Evolutionary conservation across 2,888 invertebrate species (phyloP), one percentile per base, ranked within the genome.

Genomic region (Hoplodrina blanda): DNA sequence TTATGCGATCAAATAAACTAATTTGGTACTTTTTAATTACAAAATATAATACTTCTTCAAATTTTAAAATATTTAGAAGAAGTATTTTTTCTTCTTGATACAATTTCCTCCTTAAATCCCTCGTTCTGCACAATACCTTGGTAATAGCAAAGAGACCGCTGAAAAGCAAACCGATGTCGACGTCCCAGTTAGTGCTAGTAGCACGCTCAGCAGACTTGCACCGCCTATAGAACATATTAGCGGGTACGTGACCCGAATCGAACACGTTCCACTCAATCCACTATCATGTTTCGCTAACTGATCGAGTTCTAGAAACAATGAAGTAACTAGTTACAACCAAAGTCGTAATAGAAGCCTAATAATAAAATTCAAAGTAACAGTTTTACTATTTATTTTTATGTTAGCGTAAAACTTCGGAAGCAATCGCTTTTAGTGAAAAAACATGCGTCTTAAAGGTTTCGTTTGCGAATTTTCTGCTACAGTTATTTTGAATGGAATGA

Each of bases 181-280:
- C 41, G 55, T 64, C 57, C 53, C 55, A 46, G 67, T 67, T 73
- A 59, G 50, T 60, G 61, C 41, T 69, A 49, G 65, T 37, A 30
- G 54, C 33, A 57, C 46, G 68, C 53, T 66, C 67, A 37, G 60
- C 50, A 57, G 54, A 57, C 61, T 70, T 65, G 73, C 57, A 73
- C 30, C 53, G 63, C 64, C 70, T 70, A 63, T 65, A 25, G 59
- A 69, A 70, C 76, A 74, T 75, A 76, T 68, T 70, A 72, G 59
- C 53, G 52, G 53, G 49, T 52, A 80, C 82, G 77, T 84, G 84
- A 69, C 63, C 50, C 59, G 84, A 71, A 77, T 83, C 55, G 25
- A 55, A 55, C 52, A 61, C 37, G n/a, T 7, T 55, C 7, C 50
- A 54, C 37, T 64, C 52, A 60, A 68, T 65, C 55, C n/a, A 66